These are phyloP conservation scores for Patiria pectinifera DNA, from an alignment of 53 echinoderm and acorn worm genomes.

Conservation along the genomic window DNA sequence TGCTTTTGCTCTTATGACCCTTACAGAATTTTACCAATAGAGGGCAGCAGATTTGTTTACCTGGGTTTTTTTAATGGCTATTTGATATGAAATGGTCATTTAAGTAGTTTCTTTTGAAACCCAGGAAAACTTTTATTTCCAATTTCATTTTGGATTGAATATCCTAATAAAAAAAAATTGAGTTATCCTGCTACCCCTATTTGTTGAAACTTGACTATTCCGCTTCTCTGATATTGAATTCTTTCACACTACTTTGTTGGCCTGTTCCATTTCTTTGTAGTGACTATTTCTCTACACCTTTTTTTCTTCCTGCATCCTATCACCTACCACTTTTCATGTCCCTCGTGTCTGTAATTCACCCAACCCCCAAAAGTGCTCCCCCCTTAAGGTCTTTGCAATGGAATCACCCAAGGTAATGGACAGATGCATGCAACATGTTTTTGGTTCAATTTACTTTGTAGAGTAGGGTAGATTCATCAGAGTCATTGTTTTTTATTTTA, in stretches of 20 bases:
- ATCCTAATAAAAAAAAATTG: background rate
- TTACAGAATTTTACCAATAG: background rate
- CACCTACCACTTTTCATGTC: slow-evolving; percentile 36
- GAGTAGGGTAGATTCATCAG: slow-evolving; percentile 24
- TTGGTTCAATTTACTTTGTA: slow-evolving; percentile 43
- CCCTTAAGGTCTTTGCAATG: slow-evolving; percentile 53
- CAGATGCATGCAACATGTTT: slow-evolving; percentile 40
- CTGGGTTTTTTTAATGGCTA: background rate
- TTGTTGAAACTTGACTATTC: slow-evolving; percentile 27
- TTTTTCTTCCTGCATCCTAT: slow-evolving; percentile 37
- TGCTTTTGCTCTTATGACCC: background rate
- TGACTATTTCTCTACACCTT: slow-evolving; percentile 50
- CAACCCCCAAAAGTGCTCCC: slow-evolving; percentile 39
- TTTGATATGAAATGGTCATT: background rate
- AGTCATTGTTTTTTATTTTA: background rate
- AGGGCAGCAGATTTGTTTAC: background rate
- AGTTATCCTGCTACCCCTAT: background rate
- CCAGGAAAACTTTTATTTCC: background rate
- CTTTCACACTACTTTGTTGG: background rate
- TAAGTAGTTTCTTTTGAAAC: slow-evolving; percentile 1
- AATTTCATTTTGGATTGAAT: background rate
- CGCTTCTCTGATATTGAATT: background rate
- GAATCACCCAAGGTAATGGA: slow-evolving; percentile 59
- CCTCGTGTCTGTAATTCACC: slow-evolving; percentile 27
- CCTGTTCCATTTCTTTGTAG: slow-evolving; percentile 34